Conservation (phyloP, 1,140 invertebrate species). For the Trachymyrmex cornetzi region DNA sequence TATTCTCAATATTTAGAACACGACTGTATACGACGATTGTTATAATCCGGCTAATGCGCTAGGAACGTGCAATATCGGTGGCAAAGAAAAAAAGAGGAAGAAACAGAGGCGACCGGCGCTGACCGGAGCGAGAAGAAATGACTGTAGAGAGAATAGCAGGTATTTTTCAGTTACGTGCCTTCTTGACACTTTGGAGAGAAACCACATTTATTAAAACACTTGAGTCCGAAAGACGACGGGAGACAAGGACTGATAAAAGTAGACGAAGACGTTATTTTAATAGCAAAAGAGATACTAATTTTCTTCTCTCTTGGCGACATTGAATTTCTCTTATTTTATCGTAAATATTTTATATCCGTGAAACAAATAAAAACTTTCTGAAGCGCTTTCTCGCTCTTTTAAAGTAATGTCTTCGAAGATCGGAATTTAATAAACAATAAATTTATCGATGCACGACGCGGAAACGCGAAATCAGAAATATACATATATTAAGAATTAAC, state of each 20-base stretch:
- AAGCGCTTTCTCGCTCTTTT: neutral
- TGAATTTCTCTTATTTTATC: neutral
- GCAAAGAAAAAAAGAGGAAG: neutral
- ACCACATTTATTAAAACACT: conserved; percentile 18
- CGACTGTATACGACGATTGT: conserved; percentile 63
- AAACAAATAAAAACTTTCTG: neutral
- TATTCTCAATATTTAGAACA: conserved; percentile 45
- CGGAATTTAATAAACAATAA: conserved; percentile 37
- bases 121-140: conserved; percentile 19
- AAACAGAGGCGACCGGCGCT: neutral
- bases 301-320: neutral
- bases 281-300: neutral
- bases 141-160: conserved; percentile 53
- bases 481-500: neutral
- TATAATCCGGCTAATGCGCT: conserved; percentile 23
- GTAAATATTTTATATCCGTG: neutral
- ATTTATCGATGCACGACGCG: neutral
- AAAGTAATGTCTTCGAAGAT: conserved; percentile 6
- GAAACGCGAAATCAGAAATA: neutral
- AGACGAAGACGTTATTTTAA: conserved; percentile 5
- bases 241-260: neutral
- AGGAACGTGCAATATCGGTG: conserved; percentile 69
- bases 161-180: conserved; percentile 75
- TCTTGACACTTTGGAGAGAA: conserved; percentile 69
- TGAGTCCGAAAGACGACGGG: neutral